Conservation (phyloP, 2,888 invertebrate species). For the Ditylenchus weischeri region DNA sequence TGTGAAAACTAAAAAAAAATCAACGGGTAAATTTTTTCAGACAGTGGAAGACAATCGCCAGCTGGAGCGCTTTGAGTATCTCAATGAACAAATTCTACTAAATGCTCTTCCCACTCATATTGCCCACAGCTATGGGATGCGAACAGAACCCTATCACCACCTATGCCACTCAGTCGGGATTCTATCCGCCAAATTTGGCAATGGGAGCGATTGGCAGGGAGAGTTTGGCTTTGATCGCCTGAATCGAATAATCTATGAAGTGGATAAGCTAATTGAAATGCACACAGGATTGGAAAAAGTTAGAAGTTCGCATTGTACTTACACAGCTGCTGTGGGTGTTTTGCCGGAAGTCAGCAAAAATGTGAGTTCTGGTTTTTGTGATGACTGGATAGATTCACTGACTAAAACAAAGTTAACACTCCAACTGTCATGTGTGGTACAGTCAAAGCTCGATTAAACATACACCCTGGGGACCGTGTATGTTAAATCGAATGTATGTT, state of each 20-base stretch:
- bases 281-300: slow-evolving; percentile 53
- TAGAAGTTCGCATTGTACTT: slow-evolving; percentile 49
- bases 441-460: no score
- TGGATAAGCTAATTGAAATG: slow-evolving; percentile 1
- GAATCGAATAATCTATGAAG: slow-evolving; percentile 29
- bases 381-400: no score
- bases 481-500: no score
- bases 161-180: slow-evolving; percentile 41
- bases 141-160: slow-evolving; percentile 41
- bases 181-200: slow-evolving; percentile 30
- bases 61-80: slow-evolving; percentile 36
- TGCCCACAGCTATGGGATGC: slow-evolving; percentile 39
- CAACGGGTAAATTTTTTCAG: slow-evolving; percentile 15
- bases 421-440: no score
- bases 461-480: no score
- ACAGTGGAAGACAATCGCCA: slow-evolving; percentile 30
- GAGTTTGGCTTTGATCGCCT: slow-evolving; percentile 37
- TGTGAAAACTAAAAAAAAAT: no score
- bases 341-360: slow-evolving; percentile 52
- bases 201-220: slow-evolving; percentile 36
- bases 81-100: slow-evolving; percentile 50
- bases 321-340: slow-evolving; percentile 54
- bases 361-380: slow-evolving; percentile 28
- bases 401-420: no score
- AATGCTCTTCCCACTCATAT: slow-evolving; percentile 54